A percentile compares a stretch with the other conserved stretches of the same genome.
These are phyloP conservation scores for Conomelus anceps DNA, from an alignment of 2,888 invertebrate genomes.

Conservation along the genomic window DNA sequence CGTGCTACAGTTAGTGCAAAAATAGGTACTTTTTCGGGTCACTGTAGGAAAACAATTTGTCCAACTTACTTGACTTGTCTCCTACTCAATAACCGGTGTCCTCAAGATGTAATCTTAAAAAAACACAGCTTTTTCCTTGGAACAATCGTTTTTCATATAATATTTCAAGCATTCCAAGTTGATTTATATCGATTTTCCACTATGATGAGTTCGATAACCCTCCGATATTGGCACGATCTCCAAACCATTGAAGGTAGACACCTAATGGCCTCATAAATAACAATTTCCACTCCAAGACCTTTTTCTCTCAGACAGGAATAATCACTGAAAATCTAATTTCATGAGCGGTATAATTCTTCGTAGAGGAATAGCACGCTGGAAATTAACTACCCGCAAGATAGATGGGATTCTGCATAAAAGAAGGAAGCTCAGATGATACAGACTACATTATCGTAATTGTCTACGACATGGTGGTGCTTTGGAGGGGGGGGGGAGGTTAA, in stretches of 20 bases:
- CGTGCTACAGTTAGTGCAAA: too few relatives aligned
- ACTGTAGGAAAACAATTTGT: too few relatives aligned
- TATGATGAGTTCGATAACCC: background rate
- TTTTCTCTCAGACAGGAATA: background rate
- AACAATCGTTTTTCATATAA: too few relatives aligned
- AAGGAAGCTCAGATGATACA: background rate
- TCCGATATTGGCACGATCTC: background rate
- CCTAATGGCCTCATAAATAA: background rate
- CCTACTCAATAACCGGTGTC: too few relatives aligned
- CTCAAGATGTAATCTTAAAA: too few relatives aligned
- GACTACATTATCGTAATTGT: background rate
- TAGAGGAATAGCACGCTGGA: background rate
- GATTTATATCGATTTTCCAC: too few relatives aligned
- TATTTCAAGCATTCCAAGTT: too few relatives aligned
- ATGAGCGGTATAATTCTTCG: background rate
- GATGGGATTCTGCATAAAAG: background rate
- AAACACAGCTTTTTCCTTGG: too few relatives aligned
- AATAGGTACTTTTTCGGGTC: too few relatives aligned
- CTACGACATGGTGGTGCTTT: background rate
- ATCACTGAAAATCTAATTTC: background rate
- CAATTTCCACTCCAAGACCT: background rate
- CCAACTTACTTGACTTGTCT: too few relatives aligned
- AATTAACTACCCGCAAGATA: background rate
- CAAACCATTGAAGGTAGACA: background rate
- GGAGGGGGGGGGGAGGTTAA: background rate